Percentiles rank a stretch among this genome's conserved stretches.
Evolutionary conservation across 2,797 vertebrate genomes (phyloP).

Genomic region (Cyclura pinguis): DNA sequence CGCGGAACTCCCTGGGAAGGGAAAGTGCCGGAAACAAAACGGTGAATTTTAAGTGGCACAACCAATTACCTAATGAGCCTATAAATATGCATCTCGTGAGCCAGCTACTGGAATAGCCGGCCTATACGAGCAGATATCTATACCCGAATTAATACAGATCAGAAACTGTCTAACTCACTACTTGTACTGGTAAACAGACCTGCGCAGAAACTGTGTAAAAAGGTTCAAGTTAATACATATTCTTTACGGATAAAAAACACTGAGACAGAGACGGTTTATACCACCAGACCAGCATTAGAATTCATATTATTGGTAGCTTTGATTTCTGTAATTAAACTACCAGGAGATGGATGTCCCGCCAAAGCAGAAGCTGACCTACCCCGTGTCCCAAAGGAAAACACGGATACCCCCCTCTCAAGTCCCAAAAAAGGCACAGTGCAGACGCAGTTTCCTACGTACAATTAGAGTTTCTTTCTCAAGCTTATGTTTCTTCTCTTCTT

Average conservation of each 20-base stretch:
- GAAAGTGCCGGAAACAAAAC: too few species aligned
- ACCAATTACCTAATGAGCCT: too few species aligned
- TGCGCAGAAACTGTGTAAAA: not conserved
- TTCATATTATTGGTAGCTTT: not conserved
- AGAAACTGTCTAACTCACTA: not conserved
- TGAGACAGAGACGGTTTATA: not conserved
- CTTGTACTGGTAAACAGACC: not conserved
- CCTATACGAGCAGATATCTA: not conserved
- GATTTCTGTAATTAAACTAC: not conserved
- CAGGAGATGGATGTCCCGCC: not conserved
- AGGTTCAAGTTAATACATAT: not conserved
- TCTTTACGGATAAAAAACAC: not conserved
- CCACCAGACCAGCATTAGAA: not conserved
- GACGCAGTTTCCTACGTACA: slow-evolving; percentile 77
- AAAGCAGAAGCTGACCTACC: too few species aligned
- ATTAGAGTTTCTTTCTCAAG: slow-evolving; percentile 91
- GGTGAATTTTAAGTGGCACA: too few species aligned
- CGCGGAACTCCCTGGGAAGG: too few species aligned
- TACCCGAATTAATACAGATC: not conserved
- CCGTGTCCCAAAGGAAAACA: not conserved
- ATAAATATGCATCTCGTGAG: too few species aligned
- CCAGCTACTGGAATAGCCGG: not conserved
- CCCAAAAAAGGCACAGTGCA: not conserved
- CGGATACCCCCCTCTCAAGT: not conserved
- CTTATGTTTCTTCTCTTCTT: slow-evolving; percentile 87